These are phyloP conservation scores for Hemichromis elongatus DNA, from an alignment of 2,113 vertebrate species.

Conservation along the genomic window DNA sequence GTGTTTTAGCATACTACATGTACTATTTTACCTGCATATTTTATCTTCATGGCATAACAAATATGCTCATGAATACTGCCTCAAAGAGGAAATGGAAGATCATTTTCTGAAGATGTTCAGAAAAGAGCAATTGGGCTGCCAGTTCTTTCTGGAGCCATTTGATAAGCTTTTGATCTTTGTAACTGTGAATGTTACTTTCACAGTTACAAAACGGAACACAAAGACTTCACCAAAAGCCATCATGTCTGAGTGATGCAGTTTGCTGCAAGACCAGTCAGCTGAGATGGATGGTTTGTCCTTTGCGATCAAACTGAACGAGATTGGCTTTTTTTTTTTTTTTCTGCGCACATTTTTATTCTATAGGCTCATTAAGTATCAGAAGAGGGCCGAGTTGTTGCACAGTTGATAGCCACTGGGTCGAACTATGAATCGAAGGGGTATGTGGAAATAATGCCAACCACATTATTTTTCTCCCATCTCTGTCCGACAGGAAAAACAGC, in stretches of 20 bases:
- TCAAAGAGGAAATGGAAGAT: constrained; percentile 1
- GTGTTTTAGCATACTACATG: background rate
- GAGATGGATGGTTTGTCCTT: constrained; percentile 21
- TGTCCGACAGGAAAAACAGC: constrained; percentile 47
- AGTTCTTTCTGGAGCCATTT: constrained; percentile 23
- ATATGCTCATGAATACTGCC: background rate
- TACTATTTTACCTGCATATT: background rate
- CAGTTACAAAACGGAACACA: constrained; percentile 44
- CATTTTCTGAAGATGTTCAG: background rate
- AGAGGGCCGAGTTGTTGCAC: constrained; percentile 7
- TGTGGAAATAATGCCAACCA: constrained; percentile 47
- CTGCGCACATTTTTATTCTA: constrained; percentile 11
- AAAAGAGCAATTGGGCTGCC: constrained; percentile 24
- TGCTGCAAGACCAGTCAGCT: constrained; percentile 23
- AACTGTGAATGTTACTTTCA: constrained; percentile 29
- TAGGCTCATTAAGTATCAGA: constrained; percentile 38
- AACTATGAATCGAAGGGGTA: constrained; percentile 35
- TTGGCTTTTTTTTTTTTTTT: background rate
- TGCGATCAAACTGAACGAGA: constrained; percentile 9
- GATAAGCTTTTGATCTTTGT: constrained; percentile 42
- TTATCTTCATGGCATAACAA: background rate
- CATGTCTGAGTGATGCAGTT: constrained; percentile 46
- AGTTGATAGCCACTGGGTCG: constrained; percentile 20
- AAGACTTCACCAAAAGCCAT: constrained; percentile 30
- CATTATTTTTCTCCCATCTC: constrained; percentile 42